Conservation (phyloP, 1,140 invertebrate species). For the Monochamus saltuarius region DNA sequence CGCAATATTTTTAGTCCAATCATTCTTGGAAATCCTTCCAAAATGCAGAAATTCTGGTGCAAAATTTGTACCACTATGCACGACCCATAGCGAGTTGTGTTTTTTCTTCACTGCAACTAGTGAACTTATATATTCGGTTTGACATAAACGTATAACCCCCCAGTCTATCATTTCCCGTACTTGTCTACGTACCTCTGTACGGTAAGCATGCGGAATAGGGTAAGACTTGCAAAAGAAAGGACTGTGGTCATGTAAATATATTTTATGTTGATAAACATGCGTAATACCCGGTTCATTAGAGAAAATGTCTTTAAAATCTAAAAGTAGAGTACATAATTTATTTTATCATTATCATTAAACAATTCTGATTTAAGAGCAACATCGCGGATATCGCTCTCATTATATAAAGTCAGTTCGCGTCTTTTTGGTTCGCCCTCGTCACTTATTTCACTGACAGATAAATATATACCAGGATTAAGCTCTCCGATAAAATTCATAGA, state of each 20-base stretch:
- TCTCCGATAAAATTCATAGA: conserved; percentile 8
- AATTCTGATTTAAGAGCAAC: conserved; percentile 5
- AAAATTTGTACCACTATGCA: not conserved
- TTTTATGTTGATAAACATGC: conserved; percentile 37
- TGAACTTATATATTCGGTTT: conserved; percentile 1
- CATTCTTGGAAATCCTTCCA: not conserved
- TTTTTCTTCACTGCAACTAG: conserved; percentile 5
- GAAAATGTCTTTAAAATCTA: conserved; percentile 16
- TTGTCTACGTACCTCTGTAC: conserved; percentile 25
- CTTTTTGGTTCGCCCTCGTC: not conserved
- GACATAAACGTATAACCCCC: conserved; percentile 9
- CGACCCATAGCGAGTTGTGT: conserved; percentile 7
- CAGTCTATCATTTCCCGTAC: conserved; percentile 31
- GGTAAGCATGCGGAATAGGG: conserved; percentile 39
- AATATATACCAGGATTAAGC: not conserved
- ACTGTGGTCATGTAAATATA: conserved; percentile 28
- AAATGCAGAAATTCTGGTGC: conserved; percentile 11
- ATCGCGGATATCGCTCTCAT: not conserved
- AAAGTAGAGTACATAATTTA: not conserved
- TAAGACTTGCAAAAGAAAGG: conserved; percentile 36
- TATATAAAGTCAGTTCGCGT: not conserved
- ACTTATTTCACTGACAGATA: not conserved
- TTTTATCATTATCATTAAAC: conserved; percentile 4
- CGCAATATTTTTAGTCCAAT: not conserved
- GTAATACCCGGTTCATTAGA: conserved; percentile 24